Evolutionary conservation across 2,113 vertebrate genomes (phyloP).

Genomic region (Alligator mississippiensis): DNA sequence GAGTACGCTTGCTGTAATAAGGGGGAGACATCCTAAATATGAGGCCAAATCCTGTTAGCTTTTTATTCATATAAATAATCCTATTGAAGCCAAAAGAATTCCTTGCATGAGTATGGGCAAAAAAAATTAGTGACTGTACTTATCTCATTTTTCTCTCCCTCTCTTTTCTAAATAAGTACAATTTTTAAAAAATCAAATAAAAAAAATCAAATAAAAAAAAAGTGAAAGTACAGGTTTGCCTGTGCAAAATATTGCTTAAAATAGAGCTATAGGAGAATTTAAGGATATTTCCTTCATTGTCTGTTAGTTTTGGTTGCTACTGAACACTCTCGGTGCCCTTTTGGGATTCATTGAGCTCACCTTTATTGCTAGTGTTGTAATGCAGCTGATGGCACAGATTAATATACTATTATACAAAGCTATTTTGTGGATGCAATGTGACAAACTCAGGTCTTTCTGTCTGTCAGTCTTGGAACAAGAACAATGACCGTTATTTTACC

Average conservation of each 20-base stretch:
- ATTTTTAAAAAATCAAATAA: no score
- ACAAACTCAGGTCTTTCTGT: slow-evolving; percentile 49
- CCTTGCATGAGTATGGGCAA: background rate
- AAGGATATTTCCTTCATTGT: background rate
- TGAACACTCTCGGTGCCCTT: slow-evolving; percentile 4
- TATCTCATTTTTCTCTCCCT: no score
- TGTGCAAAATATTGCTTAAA: background rate
- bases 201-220: background rate
- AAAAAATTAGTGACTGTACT: no score
- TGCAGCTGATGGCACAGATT: slow-evolving; percentile 18
- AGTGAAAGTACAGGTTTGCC: background rate
- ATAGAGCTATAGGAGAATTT: background rate
- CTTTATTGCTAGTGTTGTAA: background rate
- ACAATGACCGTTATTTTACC: background rate
- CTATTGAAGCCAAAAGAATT: background rate
- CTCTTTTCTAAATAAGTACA: no score
- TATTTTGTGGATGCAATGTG: slow-evolving; percentile 22
- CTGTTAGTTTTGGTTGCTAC: background rate
- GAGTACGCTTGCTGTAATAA: background rate
- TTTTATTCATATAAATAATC: background rate
- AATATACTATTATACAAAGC: slow-evolving; percentile 27
- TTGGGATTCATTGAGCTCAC: slow-evolving; percentile 3
- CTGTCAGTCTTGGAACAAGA: slow-evolving; percentile 5
- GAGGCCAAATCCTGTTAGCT: background rate
- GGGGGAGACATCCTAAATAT: background rate